Percentiles rank a stretch among this genome's conserved stretches.
Evolutionary conservation across 2,888 invertebrate species (phyloP).

Genomic region (Agriopis leucophaearia): DNA sequence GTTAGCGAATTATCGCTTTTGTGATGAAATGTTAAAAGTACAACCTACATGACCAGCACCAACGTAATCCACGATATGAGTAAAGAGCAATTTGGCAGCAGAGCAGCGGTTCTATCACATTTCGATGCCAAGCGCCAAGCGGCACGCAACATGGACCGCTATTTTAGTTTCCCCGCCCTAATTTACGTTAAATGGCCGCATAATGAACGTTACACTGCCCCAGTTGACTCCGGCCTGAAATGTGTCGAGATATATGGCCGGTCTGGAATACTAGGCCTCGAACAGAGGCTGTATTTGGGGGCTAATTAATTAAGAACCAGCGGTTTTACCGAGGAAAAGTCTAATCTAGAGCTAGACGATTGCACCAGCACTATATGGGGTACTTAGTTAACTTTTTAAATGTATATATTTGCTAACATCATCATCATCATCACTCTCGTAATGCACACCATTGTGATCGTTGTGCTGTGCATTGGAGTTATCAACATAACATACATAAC

Average conservation of each 20-base stretch:
- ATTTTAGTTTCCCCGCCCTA: slow-evolving; percentile 71
- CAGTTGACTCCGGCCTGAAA: slow-evolving; percentile 49
- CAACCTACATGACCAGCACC: slow-evolving; percentile 1
- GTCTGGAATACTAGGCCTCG: slow-evolving; percentile 26
- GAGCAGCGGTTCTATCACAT: slow-evolving; percentile 66
- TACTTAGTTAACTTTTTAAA: background rate
- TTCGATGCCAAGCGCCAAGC: slow-evolving; percentile 80
- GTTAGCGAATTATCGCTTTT: too few relatives aligned
- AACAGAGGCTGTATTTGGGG: slow-evolving; percentile 24
- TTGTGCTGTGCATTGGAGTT: too few relatives aligned
- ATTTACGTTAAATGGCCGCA: slow-evolving; percentile 72
- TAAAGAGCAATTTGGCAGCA: slow-evolving; percentile 80
- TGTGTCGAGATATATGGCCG: slow-evolving; percentile 49
- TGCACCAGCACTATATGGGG: background rate
- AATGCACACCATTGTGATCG: too few relatives aligned
- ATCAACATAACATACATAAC: too few relatives aligned
- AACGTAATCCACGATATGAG: slow-evolving; percentile 81
- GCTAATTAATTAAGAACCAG: slow-evolving; percentile 31
- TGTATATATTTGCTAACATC: background rate
- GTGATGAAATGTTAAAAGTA: background rate
- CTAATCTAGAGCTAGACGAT: slow-evolving; percentile 6
- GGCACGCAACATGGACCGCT: slow-evolving; percentile 62
- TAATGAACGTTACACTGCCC: slow-evolving; percentile 55
- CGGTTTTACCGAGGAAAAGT: slow-evolving; percentile 3
- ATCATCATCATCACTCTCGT: too few relatives aligned